Evolutionary conservation across 2,797 vertebrate genomes (phyloP).

Genomic region (Fistularia commersonii): DNA sequence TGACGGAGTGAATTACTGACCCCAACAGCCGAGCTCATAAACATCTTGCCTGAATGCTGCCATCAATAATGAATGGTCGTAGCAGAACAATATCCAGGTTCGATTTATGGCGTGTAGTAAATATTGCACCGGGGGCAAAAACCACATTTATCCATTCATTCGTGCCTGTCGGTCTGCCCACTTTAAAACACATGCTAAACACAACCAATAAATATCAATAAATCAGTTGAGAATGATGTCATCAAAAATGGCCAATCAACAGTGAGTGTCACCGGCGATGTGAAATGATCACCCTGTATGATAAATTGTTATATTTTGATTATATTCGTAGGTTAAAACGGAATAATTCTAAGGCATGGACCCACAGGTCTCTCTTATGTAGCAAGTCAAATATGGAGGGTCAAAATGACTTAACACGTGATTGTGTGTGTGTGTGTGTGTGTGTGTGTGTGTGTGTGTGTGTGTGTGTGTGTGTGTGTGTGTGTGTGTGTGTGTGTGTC

Average conservation of each 20-base stretch:
- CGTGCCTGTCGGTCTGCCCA: conserved; percentile 4
- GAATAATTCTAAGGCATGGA: conserved; percentile 5
- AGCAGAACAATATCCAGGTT: conserved; percentile 53
- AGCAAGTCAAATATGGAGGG: conserved; percentile 28
- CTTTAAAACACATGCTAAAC: conserved; percentile 26
- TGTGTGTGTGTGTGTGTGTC: conserved; percentile 9
- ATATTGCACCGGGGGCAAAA: conserved; percentile 37
- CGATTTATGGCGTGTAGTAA: conserved; percentile 54
- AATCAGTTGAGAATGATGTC: conserved; percentile 35
- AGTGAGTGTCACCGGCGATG: conserved; percentile 8
- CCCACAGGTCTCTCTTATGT: neutral
- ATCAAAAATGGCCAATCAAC: conserved; percentile 24
- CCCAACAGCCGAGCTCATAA: conserved; percentile 62
- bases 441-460: conserved; percentile 20
- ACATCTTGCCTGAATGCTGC: conserved; percentile 56
- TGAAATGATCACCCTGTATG: conserved; percentile 9
- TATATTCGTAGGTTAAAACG: conserved; percentile 1
- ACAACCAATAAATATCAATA: conserved; percentile 29
- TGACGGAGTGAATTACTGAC: conserved; percentile 61
- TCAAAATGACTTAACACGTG: conserved; percentile 27
- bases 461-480: conserved; percentile 9
- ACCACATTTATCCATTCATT: conserved; percentile 29
- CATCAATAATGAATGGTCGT: conserved; percentile 61
- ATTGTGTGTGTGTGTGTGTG: neutral
- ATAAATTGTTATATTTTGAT: neutral